Base-by-base conservation (phyloP, 2,888 invertebrate genomes). In the Cotesia congregata region DNA sequence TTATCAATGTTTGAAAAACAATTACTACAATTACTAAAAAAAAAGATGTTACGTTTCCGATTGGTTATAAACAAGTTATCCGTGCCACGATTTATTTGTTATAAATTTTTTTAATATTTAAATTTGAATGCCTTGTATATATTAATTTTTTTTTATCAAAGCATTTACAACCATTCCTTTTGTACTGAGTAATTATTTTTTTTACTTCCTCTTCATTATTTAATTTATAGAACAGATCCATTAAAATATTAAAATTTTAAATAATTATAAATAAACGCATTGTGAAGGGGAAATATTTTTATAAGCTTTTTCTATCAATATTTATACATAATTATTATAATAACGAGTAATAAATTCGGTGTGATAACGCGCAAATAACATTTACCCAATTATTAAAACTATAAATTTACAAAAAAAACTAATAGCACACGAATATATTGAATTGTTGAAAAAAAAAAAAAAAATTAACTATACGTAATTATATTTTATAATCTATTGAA, bases 201-300 rank as follows among this genome's bases (percentile, higher is more conserved):
- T 62, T 64, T 6, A 15, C 38, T 40, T 6, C 38, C 15, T 62
- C 64, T 17, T 59, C 41, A 20, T n/a, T 50, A 40, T 12, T 50
- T 6, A 62, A 62, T 20, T 62, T 62, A 50, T 50, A 50, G 3
- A 50, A 50, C 50, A 50, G 50, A 50, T 50, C 9, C 50, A 50
- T 50, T 12, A 50, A 12, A 12, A 50, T 50, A 50, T 4, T 50
- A 50, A 50, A 12, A 12, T 50, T 50, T 12, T 50, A 12, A 50
- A n/a, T n/a, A 59, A n/a, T 30, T 61, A 71, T 15, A 15, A 39
- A 62, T 39, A 39, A 30, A 9, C 38, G 17, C 7, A 5, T 15
- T 38, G 38, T 39, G 30, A 40, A 38, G 30, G 61, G 61, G 68
- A 83, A 82, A 82, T 86, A 87, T 87, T 87, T 87, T 86, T 86